phyloP scores from a whole-genome alignment of 2,113 vertebrate genomes.

The Euleptes europaea region DNA sequence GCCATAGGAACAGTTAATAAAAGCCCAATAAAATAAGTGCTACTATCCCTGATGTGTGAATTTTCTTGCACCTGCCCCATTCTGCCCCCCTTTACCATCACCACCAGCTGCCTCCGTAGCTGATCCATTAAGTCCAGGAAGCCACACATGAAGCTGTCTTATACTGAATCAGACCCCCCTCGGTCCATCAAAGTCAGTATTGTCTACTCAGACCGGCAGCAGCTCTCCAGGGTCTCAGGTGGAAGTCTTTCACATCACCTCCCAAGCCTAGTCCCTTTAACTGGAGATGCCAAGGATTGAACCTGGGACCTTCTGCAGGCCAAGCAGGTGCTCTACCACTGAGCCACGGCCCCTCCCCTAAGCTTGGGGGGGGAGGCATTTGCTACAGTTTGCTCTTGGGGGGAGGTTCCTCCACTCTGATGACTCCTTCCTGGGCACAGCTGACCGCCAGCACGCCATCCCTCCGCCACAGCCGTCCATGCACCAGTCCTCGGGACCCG shows the following conservation, averaged over 20 bases:
- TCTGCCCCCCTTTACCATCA: fast-evolving
- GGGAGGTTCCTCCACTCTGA: constrained; percentile 73
- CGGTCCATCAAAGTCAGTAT: no score
- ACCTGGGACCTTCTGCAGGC: no score
- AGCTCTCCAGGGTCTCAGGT: no score
- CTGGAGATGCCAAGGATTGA: no score
- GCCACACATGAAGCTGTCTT: no score
- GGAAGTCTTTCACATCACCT: no score
- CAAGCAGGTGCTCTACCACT: no score
- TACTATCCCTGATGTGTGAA: fast-evolving
- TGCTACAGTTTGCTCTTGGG: constrained; percentile 82
- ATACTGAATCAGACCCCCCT: no score
- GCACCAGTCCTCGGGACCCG: constrained; percentile 85
- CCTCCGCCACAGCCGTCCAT: constrained; percentile 89
- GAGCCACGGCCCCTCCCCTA: no score
- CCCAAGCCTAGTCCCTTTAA: no score
- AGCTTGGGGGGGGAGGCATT: fast-evolving
- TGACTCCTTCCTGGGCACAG: constrained; percentile 90
- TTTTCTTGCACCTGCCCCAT: fast-evolving
- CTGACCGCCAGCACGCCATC: constrained; percentile 90
- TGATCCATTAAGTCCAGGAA: no score
- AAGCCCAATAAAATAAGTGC: fast-evolving
- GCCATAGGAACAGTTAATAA: neutral
- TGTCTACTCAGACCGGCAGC: no score
- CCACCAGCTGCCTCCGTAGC: fast-evolving